Evolutionary conservation across 2,888 invertebrate species (phyloP).

Genomic region (Sesamia inferens): DNA sequence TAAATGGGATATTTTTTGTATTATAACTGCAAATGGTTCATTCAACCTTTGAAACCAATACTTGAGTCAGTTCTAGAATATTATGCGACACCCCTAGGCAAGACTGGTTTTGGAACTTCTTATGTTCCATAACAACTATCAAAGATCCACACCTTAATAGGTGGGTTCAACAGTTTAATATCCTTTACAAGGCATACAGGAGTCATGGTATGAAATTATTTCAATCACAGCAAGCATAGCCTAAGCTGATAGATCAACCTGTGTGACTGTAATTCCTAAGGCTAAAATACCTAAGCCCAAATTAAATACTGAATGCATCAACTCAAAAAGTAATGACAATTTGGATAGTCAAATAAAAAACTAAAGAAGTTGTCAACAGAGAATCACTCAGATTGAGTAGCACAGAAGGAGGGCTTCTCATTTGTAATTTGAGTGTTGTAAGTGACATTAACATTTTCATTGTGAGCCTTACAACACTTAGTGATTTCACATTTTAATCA

Average conservation of each 20-base stretch:
- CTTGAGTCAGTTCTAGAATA: not conserved
- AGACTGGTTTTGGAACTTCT: no score
- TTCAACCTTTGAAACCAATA: not conserved
- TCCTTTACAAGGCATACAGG: no score
- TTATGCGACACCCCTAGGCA: no score
- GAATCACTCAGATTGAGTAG: not conserved
- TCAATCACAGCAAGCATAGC: no score
- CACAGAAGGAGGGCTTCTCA: not conserved
- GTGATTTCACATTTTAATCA: not conserved
- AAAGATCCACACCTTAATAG: no score
- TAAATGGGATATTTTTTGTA: not conserved
- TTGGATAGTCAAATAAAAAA: not conserved
- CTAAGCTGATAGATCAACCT: no score
- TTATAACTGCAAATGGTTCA: no score
- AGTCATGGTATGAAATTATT: no score
- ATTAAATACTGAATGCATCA: not conserved
- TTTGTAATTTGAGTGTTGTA: not conserved
- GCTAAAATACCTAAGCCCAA: not conserved
- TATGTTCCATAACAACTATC: no score
- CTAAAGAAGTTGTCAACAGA: not conserved
- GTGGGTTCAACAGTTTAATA: no score
- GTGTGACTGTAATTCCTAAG: no score
- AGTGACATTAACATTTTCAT: slow-evolving; percentile 5
- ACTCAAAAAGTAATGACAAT: not conserved
- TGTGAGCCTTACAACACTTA: not conserved